Percentiles rank a stretch among this genome's conserved stretches.
Conservation (phyloP, 2,113 vertebrate genomes). For the Cardinalis cardinalis region DNA sequence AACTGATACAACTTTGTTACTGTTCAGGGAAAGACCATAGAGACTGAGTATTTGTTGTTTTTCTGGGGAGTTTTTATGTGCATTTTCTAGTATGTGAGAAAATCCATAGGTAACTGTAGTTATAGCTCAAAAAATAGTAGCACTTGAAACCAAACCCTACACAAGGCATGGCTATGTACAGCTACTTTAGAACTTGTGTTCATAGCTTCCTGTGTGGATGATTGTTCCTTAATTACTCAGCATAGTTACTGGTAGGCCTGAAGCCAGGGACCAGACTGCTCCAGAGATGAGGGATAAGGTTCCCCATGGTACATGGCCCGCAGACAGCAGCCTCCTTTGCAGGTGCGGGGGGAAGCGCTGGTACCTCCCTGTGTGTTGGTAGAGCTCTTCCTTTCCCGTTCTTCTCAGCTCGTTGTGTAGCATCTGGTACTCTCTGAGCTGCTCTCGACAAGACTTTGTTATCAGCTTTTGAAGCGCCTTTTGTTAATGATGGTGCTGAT, state of each 20-base stretch:
- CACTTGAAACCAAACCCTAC: not conserved
- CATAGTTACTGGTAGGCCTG: not conserved
- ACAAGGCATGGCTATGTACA: not conserved
- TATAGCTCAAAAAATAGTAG: not conserved
- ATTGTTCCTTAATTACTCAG: not conserved
- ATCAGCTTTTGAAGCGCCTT: not conserved
- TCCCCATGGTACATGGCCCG: accelerated
- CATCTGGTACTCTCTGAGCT: not conserved
- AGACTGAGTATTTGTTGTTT: not conserved
- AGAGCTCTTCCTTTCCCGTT: not conserved
- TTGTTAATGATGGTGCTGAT: not conserved
- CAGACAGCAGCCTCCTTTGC: not conserved
- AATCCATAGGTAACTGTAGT: not conserved
- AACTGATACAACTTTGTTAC: not conserved
- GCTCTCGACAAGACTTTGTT: not conserved
- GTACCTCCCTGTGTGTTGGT: not conserved
- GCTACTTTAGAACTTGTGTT: not conserved
- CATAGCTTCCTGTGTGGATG: not conserved
- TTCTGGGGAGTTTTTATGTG: not conserved
- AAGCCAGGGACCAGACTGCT: not conserved
- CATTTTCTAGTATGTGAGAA: not conserved
- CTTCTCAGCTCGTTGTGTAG: accelerated
- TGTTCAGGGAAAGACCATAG: not conserved
- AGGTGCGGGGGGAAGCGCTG: not conserved
- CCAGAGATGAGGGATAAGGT: accelerated